Percentiles rank a stretch among this genome's conserved stretches.
Conservation (phyloP, 1,140 invertebrate species). For the Homarus americanus region DNA sequence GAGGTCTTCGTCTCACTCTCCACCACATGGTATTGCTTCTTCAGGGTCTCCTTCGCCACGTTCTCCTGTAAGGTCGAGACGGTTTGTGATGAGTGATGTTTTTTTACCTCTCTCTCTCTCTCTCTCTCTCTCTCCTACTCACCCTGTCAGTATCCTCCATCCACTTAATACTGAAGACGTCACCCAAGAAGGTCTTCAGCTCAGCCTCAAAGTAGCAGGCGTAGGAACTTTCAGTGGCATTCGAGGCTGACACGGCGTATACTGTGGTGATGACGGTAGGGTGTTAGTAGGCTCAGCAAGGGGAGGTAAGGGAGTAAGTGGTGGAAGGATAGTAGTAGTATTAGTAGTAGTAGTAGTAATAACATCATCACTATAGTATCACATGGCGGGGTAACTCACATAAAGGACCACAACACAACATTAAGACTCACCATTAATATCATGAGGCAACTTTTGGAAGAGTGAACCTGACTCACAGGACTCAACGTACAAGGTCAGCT, state of each 20-base stretch:
- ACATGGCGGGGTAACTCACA: no score
- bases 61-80: conserved; percentile 81
- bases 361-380: no score
- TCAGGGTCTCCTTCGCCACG: conserved; percentile 80
- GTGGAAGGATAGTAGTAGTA: background rate
- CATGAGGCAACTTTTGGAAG: conserved; percentile 79
- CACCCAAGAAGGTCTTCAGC: conserved; percentile 81
- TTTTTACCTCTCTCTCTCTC: no score
- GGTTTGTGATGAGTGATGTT: no score
- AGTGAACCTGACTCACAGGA: conserved; percentile 86
- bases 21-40: conserved; percentile 82
- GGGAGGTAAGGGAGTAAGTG: background rate
- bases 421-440: conserved; percentile 46
- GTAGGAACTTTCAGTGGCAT: conserved; percentile 82
- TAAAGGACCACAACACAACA: no score
- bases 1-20: conserved; percentile 82
- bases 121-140: background rate
- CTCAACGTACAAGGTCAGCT: conserved; percentile 84
- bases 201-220: conserved; percentile 82
- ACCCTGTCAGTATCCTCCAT: conserved; percentile 66
- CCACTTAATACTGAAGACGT: conserved; percentile 78
- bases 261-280: conserved; percentile 78
- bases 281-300: background rate
- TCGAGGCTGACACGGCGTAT: conserved; percentile 84
- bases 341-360: background rate